Evolutionary conservation across 1,140 invertebrate genomes (phyloP), one percentile per base, ranked within the genome.

Genomic region (Eueides isabella): DNA sequence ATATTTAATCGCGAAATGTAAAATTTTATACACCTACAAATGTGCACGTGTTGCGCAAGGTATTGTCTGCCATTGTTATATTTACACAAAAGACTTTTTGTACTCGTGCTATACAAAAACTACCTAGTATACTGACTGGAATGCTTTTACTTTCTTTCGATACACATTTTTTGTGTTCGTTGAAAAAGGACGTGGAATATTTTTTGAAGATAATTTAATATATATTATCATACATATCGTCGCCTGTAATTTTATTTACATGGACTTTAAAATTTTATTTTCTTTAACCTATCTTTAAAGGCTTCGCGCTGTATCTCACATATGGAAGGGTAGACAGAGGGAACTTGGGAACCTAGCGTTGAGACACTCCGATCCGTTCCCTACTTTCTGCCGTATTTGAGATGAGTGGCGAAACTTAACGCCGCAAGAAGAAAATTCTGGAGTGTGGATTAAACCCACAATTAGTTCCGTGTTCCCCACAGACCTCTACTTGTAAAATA

Each of bases 121-220:
- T 74, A 79, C 76, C 75, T 73, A 76, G 79, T 81, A 84, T 81
- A 83, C 64, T 44, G n/a, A 44, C 41, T 77, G 81, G 75, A 86
- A 86, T 76, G 82, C 85, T 88, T 83, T 90, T 88, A 90, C 88
- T 90, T 90, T 90, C 86, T 84, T 84, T 81, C 31, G 41, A 44
- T 70, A 74, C 73, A 33, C 70, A 67, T 83, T 82, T 82, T 83
- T 85, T 84, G 75, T 71, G 75, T 68, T 29, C 30, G 55, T 74
- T 61, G 31, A 65, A 26, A 44, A n/a, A 44, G 41, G n/a, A n/a
- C n/a, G 41, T 19, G 41, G 41, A 19, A 44, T 19, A 44, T n/a
- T 44, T 44, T 6, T 2, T 1, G 14, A 16, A 44, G 41, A 44
- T 44, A 44, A 44, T 9, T 7, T 44, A 44, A 44, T 44, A 44